phyloP scores from a whole-genome alignment of 1,140 invertebrate genomes.

The Drosophila watanabei region DNA sequence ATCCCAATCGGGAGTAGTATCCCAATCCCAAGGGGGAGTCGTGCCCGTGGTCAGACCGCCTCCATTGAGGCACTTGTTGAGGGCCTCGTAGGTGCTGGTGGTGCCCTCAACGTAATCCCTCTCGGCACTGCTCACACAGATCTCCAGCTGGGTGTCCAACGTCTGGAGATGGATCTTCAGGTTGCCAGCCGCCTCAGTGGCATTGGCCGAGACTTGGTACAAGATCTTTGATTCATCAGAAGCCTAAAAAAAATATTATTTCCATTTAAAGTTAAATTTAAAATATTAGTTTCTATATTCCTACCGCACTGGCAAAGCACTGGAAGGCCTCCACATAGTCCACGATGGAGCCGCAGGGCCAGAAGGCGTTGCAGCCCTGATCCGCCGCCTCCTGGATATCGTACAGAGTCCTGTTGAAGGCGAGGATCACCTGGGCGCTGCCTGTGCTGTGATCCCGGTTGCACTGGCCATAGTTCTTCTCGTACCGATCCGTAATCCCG shows the following conservation, averaged over 20 bases:
- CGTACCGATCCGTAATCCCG: conserved; percentile 6
- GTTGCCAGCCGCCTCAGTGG: conserved; percentile 14
- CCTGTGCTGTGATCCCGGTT: neutral
- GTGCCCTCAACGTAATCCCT: conserved; percentile 43
- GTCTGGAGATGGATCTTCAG: conserved; percentile 24
- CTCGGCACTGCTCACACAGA: conserved; percentile 54
- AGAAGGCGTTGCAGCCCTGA: conserved; percentile 16
- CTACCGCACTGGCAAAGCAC: conserved; percentile 54
- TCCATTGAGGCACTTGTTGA: conserved; percentile 50
- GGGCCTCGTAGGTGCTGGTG: conserved; percentile 20
- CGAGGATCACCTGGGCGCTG: neutral
- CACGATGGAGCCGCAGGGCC: conserved; percentile 30
- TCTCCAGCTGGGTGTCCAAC: conserved; percentile 4
- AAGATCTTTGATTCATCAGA: conserved; percentile 50
- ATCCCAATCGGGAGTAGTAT: neutral
- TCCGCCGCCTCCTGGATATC: conserved; percentile 2
- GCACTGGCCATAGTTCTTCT: conserved; percentile 28
- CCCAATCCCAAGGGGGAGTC: neutral
- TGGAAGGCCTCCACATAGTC: conserved; percentile 46
- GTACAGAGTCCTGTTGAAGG: conserved; percentile 26
- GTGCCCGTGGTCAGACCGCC: neutral
- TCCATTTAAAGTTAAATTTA: neutral
- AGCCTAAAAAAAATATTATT: conserved; percentile 24
- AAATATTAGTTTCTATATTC: conserved; percentile 4
- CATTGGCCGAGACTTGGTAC: conserved; percentile 47